These are phyloP conservation scores for Chlorops oryzae DNA, from an alignment of 1,140 invertebrate genomes.

Conservation along the genomic window DNA sequence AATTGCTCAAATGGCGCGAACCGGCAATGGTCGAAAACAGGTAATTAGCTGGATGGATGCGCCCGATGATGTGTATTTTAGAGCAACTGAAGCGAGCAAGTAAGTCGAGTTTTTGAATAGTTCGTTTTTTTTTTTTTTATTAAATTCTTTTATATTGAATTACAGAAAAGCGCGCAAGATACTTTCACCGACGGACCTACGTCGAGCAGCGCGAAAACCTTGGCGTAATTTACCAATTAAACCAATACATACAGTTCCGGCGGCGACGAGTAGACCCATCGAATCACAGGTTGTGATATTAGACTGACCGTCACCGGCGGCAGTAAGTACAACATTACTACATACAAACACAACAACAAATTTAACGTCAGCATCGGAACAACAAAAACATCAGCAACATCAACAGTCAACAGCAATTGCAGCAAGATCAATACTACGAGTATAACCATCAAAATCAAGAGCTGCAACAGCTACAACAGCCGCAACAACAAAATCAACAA, in stretches of 20 bases:
- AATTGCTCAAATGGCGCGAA: constrained; percentile 60
- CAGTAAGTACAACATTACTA: constrained; percentile 11
- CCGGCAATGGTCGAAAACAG: constrained; percentile 67
- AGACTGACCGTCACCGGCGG: constrained; percentile 55
- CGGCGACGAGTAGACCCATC: constrained; percentile 40
- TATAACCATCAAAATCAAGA: background rate
- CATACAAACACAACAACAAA: constrained; percentile 1
- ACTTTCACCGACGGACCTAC: constrained; percentile 71
- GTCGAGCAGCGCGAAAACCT: constrained; percentile 83
- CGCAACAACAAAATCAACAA: constrained; percentile 14
- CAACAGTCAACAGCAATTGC: constrained; percentile 5
- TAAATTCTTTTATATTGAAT: constrained; percentile 3
- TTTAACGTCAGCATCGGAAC: too few relatives aligned
- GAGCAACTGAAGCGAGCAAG: constrained; percentile 84
- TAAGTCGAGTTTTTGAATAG: constrained; percentile 52
- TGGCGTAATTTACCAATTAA: constrained; percentile 63
- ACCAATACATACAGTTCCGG: constrained; percentile 27
- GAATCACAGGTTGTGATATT: constrained; percentile 63
- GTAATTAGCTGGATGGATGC: constrained; percentile 97
- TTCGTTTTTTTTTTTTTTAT: background rate
- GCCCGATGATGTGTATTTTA: constrained; percentile 93
- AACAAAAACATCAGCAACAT: constrained; percentile 9
- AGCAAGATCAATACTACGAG: background rate
- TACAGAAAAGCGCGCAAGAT: constrained; percentile 75
- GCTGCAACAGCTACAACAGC: constrained; percentile 6